These are phyloP conservation scores for Himalopsyche kuldschensis DNA, from an alignment of 2,888 invertebrate species.

Conservation along the genomic window DNA sequence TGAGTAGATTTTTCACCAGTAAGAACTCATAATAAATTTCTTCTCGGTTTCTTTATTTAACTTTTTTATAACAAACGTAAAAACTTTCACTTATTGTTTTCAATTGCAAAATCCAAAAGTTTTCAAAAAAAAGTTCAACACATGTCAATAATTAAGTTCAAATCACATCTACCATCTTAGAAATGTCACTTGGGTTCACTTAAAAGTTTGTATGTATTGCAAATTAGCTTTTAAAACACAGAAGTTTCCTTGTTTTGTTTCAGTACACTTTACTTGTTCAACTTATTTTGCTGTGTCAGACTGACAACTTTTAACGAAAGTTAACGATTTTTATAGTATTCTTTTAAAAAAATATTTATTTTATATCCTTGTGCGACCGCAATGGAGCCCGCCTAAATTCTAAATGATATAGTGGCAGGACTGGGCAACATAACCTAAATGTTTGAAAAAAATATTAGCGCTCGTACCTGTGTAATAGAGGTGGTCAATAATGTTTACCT, in stretches of 20 bases:
- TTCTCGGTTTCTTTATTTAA: no score
- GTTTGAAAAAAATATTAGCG: slow-evolving; percentile 26
- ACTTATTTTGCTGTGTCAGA: background rate
- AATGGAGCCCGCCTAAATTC: slow-evolving; percentile 18
- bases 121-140: background rate
- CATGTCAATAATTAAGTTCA: background rate
- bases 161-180: background rate
- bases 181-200: background rate
- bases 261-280: background rate
- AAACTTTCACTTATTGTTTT: no score
- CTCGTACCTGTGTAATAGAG: slow-evolving; percentile 21
- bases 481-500: background rate
- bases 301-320: background rate
- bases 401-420: slow-evolving; percentile 20
- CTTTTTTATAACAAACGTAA: no score
- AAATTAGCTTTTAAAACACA: background rate
- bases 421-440: slow-evolving; percentile 23
- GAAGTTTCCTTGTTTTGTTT: background rate
- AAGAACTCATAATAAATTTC: no score
- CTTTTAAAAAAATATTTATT: background rate
- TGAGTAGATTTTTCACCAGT: no score
- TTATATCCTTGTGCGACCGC: background rate
- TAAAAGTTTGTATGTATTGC: background rate
- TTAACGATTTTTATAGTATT: background rate
- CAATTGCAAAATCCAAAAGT: background rate